Percentiles rank a stretch among this genome's conserved stretches.
Evolutionary conservation across 2,797 vertebrate genomes (phyloP).

Genomic region (Eidolon dupreanum): DNA sequence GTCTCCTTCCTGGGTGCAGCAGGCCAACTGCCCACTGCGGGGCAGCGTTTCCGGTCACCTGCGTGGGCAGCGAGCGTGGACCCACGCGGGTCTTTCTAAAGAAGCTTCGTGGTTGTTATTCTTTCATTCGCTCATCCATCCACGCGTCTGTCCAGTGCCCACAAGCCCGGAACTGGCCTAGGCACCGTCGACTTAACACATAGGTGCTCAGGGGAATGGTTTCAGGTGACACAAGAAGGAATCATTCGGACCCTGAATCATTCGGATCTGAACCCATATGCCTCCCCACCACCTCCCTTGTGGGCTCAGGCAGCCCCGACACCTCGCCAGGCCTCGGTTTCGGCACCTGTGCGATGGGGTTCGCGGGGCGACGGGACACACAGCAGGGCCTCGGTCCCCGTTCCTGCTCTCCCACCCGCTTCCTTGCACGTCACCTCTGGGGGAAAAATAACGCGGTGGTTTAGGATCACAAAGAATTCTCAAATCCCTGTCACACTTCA

Average conservation of each 20-base stretch:
- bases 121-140: not conserved
- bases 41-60: not conserved
- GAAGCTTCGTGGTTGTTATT: not conserved
- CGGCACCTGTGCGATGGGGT: not conserved
- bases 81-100: not conserved
- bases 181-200: fast-evolving
- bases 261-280: not conserved
- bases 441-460: not conserved
- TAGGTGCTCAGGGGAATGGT: not conserved
- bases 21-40: fast-evolving
- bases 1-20: not conserved
- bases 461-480: not conserved
- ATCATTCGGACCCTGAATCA: not conserved
- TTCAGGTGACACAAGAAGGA: not conserved
- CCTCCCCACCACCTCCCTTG: fast-evolving
- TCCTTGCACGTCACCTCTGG: not conserved
- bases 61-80: fast-evolving
- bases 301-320: not conserved
- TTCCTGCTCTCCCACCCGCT: fast-evolving
- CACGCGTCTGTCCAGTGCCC: fast-evolving
- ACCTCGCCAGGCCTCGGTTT: fast-evolving
- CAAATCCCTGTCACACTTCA: not conserved
- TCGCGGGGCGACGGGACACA: not conserved
- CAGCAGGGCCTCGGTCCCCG: fast-evolving
- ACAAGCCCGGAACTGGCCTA: fast-evolving